Conservation (phyloP, 53 echinoderm and acorn worm species). For the Patiria pectinifera region DNA sequence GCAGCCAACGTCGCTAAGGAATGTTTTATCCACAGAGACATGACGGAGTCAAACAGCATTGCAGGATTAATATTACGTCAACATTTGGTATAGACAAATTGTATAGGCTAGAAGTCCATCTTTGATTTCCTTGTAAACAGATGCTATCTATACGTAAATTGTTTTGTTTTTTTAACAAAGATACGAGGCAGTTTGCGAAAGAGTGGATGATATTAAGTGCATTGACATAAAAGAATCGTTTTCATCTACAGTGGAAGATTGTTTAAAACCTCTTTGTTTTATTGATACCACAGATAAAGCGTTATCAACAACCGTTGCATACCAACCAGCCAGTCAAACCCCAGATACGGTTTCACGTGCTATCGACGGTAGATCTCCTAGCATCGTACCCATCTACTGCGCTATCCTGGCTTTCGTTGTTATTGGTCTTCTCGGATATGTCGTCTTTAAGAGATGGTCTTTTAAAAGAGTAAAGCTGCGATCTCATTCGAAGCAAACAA, state of each 20-base stretch:
- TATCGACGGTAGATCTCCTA: slow-evolving; percentile 32
- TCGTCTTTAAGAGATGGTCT: slow-evolving; percentile 92
- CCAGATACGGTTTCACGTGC: slow-evolving; percentile 11
- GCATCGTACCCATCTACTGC: slow-evolving; percentile 95
- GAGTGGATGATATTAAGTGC: too few species aligned
- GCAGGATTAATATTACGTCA: too few species aligned
- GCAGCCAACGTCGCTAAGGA: too few species aligned
- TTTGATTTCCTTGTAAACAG: too few species aligned
- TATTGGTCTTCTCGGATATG: slow-evolving; percentile 88
- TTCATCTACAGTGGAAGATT: too few species aligned
- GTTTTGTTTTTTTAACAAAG: too few species aligned
- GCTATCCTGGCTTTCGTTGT: slow-evolving; percentile 83
- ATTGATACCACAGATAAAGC: not conserved
- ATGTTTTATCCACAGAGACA: not conserved
- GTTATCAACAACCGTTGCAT: not conserved
- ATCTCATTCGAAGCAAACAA: slow-evolving; percentile 75
- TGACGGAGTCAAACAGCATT: too few species aligned
- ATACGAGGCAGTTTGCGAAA: too few species aligned
- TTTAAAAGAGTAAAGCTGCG: slow-evolving; percentile 86
- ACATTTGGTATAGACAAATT: too few species aligned
- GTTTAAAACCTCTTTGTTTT: not conserved
- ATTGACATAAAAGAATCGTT: too few species aligned
- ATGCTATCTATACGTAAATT: too few species aligned
- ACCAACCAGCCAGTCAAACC: not conserved
- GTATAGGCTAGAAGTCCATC: too few species aligned